Base-by-base conservation (phyloP, 2,888 invertebrate species). In the Cyclophora albipunctata region DNA sequence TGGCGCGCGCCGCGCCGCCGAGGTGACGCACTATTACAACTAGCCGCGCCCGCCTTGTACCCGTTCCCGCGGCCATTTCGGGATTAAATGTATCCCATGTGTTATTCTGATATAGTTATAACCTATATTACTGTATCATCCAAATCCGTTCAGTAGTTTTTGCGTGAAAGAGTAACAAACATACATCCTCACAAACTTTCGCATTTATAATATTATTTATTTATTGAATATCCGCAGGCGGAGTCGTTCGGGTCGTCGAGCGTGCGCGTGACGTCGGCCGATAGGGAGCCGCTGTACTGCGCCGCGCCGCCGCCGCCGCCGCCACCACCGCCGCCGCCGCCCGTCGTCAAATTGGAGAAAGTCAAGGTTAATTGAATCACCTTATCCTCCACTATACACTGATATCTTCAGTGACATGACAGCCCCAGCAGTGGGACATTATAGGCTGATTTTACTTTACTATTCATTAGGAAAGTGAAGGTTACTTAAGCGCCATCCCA, bases 231-330 rank as follows among this genome's bases (percentile, higher is more conserved):
- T 37, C 45, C 5, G 4, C 56, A 69, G 66, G 63, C 66, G 69
- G 76, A 73, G 43, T 52, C 69, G 59, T 73, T 78, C 68, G 85
- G 85, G 54, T 78, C 72, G 55, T 73, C 69, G 64, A 55, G 56
- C 54, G 83, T 85, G 48, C 73, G 60, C 54, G 72, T 84, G 42
- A 56, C 59, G 58, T 66, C 57, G 72, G 71, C 60, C 67, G 71
- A 53, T 34, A 55, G 54, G 47, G 81, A 81, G 54, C 66, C 73
- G 20, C 66, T 83, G 48, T 78, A 75, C 67, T 47, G 50, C 55
- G 50, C 45, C 40, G 47, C 44, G 20, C 49, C 45, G 48, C 50
- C 58, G 49, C 48, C 53, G 46, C 54, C 49, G 54, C 44, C 41
- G 35, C 48, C 51, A 33, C 51, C 47, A 46, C 40, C 44, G 6